phyloP scores from a whole-genome alignment of 2,888 invertebrate species.

The Dynastes maya region DNA sequence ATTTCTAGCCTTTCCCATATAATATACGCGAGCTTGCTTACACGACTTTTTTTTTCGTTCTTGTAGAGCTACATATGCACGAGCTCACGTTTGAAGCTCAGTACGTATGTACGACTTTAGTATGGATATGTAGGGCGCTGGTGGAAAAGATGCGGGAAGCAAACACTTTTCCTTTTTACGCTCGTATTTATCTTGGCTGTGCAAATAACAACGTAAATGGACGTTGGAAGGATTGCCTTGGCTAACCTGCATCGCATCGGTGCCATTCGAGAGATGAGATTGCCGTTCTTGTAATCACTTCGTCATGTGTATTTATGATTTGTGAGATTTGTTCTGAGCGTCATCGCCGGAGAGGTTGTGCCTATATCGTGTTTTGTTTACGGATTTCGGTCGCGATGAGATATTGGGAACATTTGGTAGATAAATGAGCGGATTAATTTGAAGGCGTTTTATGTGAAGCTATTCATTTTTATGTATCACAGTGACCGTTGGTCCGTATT shows the following conservation, averaged over 20 bases:
- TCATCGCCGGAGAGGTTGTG: background rate
- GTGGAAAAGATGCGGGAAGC: slow-evolving; percentile 19
- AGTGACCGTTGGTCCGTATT: too few species aligned
- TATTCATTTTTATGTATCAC: too few species aligned
- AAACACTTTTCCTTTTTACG: slow-evolving; percentile 40
- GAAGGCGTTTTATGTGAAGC: background rate
- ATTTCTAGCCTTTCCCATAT: background rate
- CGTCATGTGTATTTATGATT: slow-evolving; percentile 24
- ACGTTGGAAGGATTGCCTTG: slow-evolving; percentile 1
- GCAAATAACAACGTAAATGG: slow-evolving; percentile 26
- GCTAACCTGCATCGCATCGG: slow-evolving; percentile 1
- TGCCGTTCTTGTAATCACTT: background rate
- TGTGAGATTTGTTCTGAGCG: slow-evolving; percentile 1
- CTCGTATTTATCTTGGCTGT: slow-evolving; percentile 40
- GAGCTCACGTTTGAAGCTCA: background rate
- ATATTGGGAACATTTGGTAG: background rate
- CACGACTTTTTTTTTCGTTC: background rate
- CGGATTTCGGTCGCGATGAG: slow-evolving; percentile 10
- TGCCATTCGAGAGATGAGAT: too few species aligned
- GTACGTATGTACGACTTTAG: background rate
- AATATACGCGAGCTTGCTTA: background rate
- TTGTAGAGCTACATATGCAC: background rate
- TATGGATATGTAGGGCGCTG: background rate
- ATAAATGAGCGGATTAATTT: background rate
- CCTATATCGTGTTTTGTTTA: slow-evolving; percentile 7